Conservation (phyloP, 2,797 vertebrate genomes). For the Paguma larvata region DNA sequence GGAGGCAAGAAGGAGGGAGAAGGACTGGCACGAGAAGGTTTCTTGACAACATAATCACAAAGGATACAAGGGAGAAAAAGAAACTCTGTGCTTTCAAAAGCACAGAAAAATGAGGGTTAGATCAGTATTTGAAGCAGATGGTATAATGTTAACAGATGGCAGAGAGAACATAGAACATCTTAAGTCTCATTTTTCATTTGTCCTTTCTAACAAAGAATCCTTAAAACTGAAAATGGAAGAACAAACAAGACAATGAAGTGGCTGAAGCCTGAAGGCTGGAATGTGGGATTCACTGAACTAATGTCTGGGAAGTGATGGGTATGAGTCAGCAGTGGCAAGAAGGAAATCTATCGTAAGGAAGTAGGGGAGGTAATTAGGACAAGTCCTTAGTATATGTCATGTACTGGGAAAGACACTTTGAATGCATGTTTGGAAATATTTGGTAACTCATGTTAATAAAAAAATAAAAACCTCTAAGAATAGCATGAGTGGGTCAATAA, state of each 20-base stretch:
- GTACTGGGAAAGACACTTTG: background rate
- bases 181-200: conserved; percentile 54
- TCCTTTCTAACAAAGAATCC: conserved; percentile 43
- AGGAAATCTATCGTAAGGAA: background rate
- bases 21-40: background rate
- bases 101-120: background rate
- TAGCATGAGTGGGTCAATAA: background rate
- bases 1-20: background rate
- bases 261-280: background rate
- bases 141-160: conserved; percentile 63
- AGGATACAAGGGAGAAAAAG: background rate
- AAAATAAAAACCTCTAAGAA: background rate
- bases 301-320: background rate
- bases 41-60: conserved; percentile 21
- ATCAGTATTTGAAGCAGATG: conserved; percentile 63
- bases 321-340: background rate
- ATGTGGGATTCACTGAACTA: background rate
- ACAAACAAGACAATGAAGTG: conserved; percentile 47
- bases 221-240: conserved; percentile 52
- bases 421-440: background rate
- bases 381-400: background rate
- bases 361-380: background rate
- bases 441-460: background rate
- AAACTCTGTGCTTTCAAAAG: background rate
- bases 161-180: conserved; percentile 56